These are phyloP conservation scores for Contarinia nasturtii DNA, from an alignment of 1,140 invertebrate genomes.

Conservation along the genomic window DNA sequence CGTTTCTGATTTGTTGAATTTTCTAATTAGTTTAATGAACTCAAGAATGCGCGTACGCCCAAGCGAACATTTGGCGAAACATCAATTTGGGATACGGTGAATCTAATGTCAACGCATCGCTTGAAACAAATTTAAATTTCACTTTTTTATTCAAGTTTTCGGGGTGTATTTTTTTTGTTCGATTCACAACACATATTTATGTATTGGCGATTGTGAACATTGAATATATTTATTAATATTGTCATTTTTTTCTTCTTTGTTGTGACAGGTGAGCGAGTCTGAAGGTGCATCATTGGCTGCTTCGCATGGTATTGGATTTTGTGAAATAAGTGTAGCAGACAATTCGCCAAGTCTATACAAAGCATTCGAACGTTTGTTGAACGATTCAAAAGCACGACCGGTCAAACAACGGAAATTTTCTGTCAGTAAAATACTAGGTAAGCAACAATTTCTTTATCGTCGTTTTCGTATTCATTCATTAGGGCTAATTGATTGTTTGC, in stretches of 20 bases:
- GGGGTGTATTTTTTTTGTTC: too few species aligned
- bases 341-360: constrained; percentile 47
- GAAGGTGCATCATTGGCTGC: constrained; percentile 45
- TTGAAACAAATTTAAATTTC: not conserved
- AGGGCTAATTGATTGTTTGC: constrained; percentile 6
- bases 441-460: constrained; percentile 29
- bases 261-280: constrained; percentile 40
- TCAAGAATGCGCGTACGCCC: not conserved
- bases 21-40: too few species aligned
- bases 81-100: too few species aligned
- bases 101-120: not conserved
- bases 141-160: too few species aligned
- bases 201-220: too few species aligned
- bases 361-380: constrained; percentile 43
- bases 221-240: too few species aligned
- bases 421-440: constrained; percentile 61
- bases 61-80: too few species aligned
- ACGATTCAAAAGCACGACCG: constrained; percentile 36
- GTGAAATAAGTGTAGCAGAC: constrained; percentile 57
- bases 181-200: too few species aligned
- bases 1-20: too few species aligned
- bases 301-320: constrained; percentile 45
- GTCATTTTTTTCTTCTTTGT: constrained; percentile 6
- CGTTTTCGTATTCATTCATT: constrained; percentile 2
- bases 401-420: constrained; percentile 47